Conservation (phyloP, 2,888 invertebrate genomes). For the Limnephilus marmoratus region DNA sequence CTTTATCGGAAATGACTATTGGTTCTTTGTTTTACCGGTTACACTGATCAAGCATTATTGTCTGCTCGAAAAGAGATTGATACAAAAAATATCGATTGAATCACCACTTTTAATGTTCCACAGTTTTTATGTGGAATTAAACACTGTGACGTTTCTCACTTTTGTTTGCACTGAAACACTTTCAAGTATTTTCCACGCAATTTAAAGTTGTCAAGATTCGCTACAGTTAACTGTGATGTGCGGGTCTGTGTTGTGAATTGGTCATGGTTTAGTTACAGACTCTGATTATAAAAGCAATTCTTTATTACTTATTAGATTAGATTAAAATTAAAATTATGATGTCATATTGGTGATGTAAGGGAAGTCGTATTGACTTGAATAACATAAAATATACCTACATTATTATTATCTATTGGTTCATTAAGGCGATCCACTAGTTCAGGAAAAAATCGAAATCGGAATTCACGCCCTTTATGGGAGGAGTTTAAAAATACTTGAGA, state of each 20-base stretch:
- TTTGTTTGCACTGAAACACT: conserved; percentile 2
- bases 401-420: too few species aligned
- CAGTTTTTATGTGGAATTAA: background rate
- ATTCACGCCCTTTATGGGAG: too few species aligned
- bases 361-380: background rate
- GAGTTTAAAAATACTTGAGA: too few species aligned
- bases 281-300: background rate
- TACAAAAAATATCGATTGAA: background rate
- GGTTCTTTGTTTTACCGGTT: background rate
- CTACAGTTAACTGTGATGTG: background rate
- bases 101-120: background rate
- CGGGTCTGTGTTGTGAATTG: background rate
- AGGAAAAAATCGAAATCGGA: too few species aligned
- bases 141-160: background rate
- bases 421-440: too few species aligned
- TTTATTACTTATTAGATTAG: background rate
- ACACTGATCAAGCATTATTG: background rate
- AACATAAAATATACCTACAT: background rate
- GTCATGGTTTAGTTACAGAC: background rate
- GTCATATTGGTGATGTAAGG: background rate
- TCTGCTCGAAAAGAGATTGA: background rate
- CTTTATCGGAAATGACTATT: background rate
- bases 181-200: background rate
- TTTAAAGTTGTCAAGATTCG: background rate
- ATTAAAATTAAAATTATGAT: background rate